Evolutionary conservation across 2,888 invertebrate genomes (phyloP), one percentile per base, ranked within the genome.

Genomic region (Pemphredon lugubris): DNA sequence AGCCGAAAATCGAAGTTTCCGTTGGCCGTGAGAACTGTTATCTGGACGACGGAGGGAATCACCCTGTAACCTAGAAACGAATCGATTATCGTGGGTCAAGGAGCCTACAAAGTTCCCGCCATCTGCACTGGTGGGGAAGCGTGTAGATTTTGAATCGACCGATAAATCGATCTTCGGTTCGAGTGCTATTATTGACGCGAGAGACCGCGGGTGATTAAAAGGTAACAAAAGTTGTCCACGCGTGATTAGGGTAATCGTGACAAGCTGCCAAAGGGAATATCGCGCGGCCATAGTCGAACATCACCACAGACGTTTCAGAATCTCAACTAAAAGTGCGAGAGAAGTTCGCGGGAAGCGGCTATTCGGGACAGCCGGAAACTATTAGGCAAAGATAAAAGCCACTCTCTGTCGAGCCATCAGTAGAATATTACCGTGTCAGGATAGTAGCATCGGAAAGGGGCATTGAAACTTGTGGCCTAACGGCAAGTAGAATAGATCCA

Each of bases 231-330:
- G 50, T 26, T 26, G 7, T 26, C 7, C 26, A 7, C n/a, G 7
- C 26, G 7, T 7, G 7, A 26, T 71, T 30, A 26, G 61, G 32
- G 32, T 23, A 59, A 60, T 61, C 59, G 11, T 18, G 11, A 14
- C 9, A 42, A 42, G 13, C 30, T 45, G 50, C 61, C 42, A 32
- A 18, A 6, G 9, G 18, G 20, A 54, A 14, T 37, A 48, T 59
- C 47, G 26, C 4, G 7, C 3, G 26, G 7, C 26, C 3, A 34
- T 34, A 7, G n/a, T n/a, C 2, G 34, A 34, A n/a, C n/a, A n/a
- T n/a, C n/a, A n/a, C n/a, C n/a, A n/a, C n/a, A n/a, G n/a, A n/a
- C n/a, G n/a, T n/a, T n/a, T n/a, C n/a, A n/a, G n/a, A n/a, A n/a
- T n/a, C n/a, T n/a, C n/a, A n/a, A n/a, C n/a, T n/a, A n/a, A n/a